Evolutionary conservation across 1,140 invertebrate species (phyloP).

Genomic region (Drosophila obscura): DNA sequence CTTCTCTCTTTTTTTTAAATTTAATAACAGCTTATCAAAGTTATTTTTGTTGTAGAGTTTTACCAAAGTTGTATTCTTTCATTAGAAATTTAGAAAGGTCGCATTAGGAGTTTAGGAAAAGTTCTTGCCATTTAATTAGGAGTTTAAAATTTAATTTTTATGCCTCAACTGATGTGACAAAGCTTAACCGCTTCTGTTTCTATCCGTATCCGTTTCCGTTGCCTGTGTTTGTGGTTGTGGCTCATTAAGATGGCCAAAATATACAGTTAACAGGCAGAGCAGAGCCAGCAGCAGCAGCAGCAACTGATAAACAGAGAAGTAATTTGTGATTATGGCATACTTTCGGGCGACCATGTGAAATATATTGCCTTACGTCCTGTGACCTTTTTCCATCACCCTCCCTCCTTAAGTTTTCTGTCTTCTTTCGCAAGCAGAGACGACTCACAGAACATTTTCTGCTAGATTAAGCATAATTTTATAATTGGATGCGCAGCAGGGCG

Average conservation of each 20-base stretch:
- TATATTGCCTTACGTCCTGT: conserved; percentile 13
- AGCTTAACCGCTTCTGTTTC: too few species aligned
- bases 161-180: too few species aligned
- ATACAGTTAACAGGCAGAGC: background rate
- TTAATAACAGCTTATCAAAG: conserved; percentile 49
- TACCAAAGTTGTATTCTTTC: conserved; percentile 35
- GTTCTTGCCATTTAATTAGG: too few species aligned
- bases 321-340: conserved; percentile 50
- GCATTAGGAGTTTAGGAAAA: background rate
- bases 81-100: conserved; percentile 32
- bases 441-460: conserved; percentile 39
- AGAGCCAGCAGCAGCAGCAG: background rate
- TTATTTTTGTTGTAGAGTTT: background rate
- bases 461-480: conserved; percentile 67
- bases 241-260: conserved; percentile 32
- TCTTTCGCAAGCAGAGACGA: background rate
- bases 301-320: conserved; percentile 43
- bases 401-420: conserved; percentile 22
- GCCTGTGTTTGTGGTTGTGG: conserved; percentile 13
- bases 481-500: conserved; percentile 43
- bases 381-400: conserved; percentile 1
- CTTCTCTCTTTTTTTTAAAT: conserved; percentile 36
- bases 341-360: conserved; percentile 43
- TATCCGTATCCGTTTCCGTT: too few species aligned
- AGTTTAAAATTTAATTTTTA: too few species aligned